A percentile compares a stretch with the other conserved stretches of the same genome.
Conservation (phyloP, 2,888 invertebrate genomes). For the Bembecia ichneumoniformis region DNA sequence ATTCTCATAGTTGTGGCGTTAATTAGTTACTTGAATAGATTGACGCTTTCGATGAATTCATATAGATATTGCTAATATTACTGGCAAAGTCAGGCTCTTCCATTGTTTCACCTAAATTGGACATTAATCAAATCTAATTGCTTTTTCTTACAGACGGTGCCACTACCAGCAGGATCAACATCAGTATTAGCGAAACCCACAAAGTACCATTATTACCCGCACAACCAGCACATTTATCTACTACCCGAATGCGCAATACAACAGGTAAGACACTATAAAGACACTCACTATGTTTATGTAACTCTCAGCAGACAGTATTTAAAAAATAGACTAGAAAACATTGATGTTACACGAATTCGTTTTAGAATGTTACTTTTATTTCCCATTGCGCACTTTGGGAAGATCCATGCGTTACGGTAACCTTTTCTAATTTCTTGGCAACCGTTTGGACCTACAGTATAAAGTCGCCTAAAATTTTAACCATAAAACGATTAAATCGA, state of each 20-base stretch:
- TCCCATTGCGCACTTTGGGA: too few species aligned
- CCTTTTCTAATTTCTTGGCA: too few species aligned
- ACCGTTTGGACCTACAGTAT: too few species aligned
- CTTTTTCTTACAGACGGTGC: constrained; percentile 76
- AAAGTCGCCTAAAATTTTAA: too few species aligned
- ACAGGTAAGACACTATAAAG: constrained; percentile 72
- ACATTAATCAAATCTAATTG: background rate
- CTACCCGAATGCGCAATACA: constrained; percentile 95
- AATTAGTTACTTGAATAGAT: constrained; percentile 42
- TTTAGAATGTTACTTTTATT: too few species aligned
- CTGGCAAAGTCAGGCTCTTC: constrained; percentile 19
- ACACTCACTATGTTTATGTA: background rate
- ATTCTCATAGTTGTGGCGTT: constrained; percentile 50
- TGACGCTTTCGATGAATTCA: constrained; percentile 36
- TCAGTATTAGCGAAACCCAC: constrained; percentile 87
- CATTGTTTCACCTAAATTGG: constrained; percentile 14
- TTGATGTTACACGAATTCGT: too few species aligned
- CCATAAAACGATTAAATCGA: too few species aligned
- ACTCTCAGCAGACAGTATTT: too few species aligned
- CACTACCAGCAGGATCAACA: constrained; percentile 77
- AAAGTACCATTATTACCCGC: constrained; percentile 94
- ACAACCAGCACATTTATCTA: constrained; percentile 92
- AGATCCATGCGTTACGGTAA: too few species aligned
- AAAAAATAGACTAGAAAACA: too few species aligned
- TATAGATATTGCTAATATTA: constrained; percentile 7